Evolutionary conservation across 2,888 invertebrate species (phyloP), one percentile per base, ranked within the genome.

Genomic region (Eustalomyia histrio): DNA sequence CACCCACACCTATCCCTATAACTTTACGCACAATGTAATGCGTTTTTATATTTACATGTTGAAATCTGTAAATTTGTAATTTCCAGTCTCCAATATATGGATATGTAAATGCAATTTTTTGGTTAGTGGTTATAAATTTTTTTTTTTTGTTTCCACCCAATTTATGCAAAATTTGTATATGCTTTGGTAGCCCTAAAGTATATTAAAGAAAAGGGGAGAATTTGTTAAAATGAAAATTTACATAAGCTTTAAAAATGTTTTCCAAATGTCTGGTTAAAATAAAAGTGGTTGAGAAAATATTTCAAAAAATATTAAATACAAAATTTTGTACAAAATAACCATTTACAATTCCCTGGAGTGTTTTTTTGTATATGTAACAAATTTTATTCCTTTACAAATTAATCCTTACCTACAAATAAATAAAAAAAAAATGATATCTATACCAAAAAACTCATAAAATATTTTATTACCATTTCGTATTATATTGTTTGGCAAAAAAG

Each of bases 101-200:
- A 18, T 60, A 60, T 60, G 60, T 60, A 60, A 60, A 60, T 60
- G 60, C 60, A 60, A 35, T 58, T 58, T 21, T 58, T 60, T 35
- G n/a, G 35, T 47, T 47, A 29, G 43, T 47, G 55, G 35, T 39
- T 35, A 17, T 10, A 17, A 17, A 10, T 60, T 39, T 16, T 12
- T n/a, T 35, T 17, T n/a, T n/a, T n/a, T n/a, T n/a, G n/a, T n/a
- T n/a, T n/a, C n/a, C n/a, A 24, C 24, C 17, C 6, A 60, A 60
- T 39, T 60, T 60, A 60, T 60, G 60, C 60, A 60, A 60, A 60
- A 60, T 35, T 60, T 17, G 17, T 35, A 17, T 29, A 4, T 6
- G 35, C 53, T 24, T 14, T 21, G 33, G 21, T 58, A 33, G 17
- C n/a, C 33, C 12, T n/a, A 24, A 29, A 53, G 1, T 5, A 53